These are phyloP conservation scores for Platycheirus rosarum DNA, from an alignment of 2,888 invertebrate genomes.

Conservation along the genomic window DNA sequence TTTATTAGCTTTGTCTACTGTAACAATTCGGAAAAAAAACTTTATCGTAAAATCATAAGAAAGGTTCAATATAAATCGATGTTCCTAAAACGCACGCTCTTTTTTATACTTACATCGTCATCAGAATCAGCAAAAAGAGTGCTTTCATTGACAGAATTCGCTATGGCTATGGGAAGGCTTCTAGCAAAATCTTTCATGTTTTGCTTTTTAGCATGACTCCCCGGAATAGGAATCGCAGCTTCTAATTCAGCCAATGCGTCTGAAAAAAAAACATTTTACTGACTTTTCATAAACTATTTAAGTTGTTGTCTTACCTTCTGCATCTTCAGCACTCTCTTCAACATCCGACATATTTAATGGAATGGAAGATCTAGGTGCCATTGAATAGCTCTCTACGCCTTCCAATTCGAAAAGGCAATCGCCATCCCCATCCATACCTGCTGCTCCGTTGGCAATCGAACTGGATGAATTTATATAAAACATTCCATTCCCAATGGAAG, in stretches of 20 bases:
- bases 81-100: background rate
- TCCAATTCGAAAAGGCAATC: constrained; percentile 92
- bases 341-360: constrained; percentile 84
- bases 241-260: constrained; percentile 81
- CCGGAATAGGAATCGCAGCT: constrained; percentile 79
- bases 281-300: no score
- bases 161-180: constrained; percentile 91
- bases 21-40: constrained; percentile 23
- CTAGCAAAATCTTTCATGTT: constrained; percentile 84
- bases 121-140: constrained; percentile 75
- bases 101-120: constrained; percentile 78
- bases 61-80: constrained; percentile 2
- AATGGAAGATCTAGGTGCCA: constrained; percentile 55
- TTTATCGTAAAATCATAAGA: no score
- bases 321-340: constrained; percentile 90
- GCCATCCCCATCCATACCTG: constrained; percentile 83
- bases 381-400: constrained; percentile 82
- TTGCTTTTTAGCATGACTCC: constrained; percentile 66
- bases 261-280: no score
- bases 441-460: constrained; percentile 82
- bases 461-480: constrained; percentile 46
- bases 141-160: constrained; percentile 81
- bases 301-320: constrained; percentile 85
- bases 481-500: constrained; percentile 47
- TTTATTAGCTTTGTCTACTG: no score